Evolutionary conservation across 2,797 vertebrate genomes (phyloP), one percentile per base, ranked within the genome.

Genomic region (Sebastes diaconus): DNA sequence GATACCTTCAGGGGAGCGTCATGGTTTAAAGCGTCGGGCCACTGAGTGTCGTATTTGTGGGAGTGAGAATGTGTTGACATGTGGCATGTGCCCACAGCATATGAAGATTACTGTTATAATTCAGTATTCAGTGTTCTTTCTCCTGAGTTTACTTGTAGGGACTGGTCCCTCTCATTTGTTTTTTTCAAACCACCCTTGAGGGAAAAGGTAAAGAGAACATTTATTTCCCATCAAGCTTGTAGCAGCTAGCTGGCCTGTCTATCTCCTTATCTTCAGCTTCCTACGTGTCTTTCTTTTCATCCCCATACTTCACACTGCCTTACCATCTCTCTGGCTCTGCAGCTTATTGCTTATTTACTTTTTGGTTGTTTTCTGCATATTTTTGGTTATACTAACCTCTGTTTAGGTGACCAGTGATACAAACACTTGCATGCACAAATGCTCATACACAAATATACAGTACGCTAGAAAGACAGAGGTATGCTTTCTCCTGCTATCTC

Each of bases 161-260:
- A 94, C 94, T 93, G 93, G 93, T 92, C 87, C 74, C 46, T 91
- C 71, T 84, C 86, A 87, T 93, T 84, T 86, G 69, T 88, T 93
- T 85, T 83, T 84, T 78, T 85, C 88, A 84, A 89, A 90, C 81
- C 87, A 90, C 76, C 92, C 89, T 92, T 77, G 42, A 85, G 90
- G 92, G 82, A 84, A 92, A 93, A 92, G 58, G 57, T 32, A 85
- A 66, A 72, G 76, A 90, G 85, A 90, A 85, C 84, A 90, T 88
- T 82, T 87, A 92, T 88, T 89, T 84, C 78, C 83, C 69, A 88
- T 90, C 81, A 88, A 90, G 84, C 85, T 85, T 94, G 80, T 75
- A 87, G 78, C 84, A 88, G 79, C 61, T 71, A 77, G 77, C 79
- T 80, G 60, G 46, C 78, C 75, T 82, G 70, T 72, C 72, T 81